A percentile compares a stretch with the other conserved stretches of the same genome.
Evolutionary conservation across 2,113 vertebrate genomes (phyloP).

Genomic region (Ahaetulla prasina): DNA sequence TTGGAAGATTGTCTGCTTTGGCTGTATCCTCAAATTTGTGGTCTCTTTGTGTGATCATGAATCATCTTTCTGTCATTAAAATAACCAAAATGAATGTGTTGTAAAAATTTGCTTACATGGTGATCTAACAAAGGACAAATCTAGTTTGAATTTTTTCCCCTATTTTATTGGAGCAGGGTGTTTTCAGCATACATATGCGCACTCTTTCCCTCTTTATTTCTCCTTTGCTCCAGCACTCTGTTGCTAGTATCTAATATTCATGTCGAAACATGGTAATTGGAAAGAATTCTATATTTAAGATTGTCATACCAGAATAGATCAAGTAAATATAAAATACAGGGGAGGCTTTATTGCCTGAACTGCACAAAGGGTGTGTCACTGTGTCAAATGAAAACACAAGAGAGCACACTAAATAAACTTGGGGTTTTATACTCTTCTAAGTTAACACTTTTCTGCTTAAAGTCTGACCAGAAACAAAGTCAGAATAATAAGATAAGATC

Average conservation of each 20-base stretch:
- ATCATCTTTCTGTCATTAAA: background rate
- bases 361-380: background rate
- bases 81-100: background rate
- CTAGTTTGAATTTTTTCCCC: background rate
- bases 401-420: background rate
- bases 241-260: background rate
- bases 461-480: background rate
- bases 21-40: background rate
- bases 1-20: background rate
- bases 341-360: background rate
- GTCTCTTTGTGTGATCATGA: background rate
- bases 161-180: background rate
- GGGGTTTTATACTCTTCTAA: background rate
- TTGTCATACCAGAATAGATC: background rate
- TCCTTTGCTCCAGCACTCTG: background rate
- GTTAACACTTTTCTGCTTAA: background rate
- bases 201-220: background rate
- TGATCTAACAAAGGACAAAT: background rate
- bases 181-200: background rate
- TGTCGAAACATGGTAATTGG: background rate
- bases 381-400: background rate
- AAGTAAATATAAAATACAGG: background rate
- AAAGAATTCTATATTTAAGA: background rate
- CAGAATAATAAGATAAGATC: constrained; percentile 9
- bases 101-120: background rate